Base-by-base conservation (phyloP, 2,888 invertebrate species). In the Deilephila elpenor region DNA sequence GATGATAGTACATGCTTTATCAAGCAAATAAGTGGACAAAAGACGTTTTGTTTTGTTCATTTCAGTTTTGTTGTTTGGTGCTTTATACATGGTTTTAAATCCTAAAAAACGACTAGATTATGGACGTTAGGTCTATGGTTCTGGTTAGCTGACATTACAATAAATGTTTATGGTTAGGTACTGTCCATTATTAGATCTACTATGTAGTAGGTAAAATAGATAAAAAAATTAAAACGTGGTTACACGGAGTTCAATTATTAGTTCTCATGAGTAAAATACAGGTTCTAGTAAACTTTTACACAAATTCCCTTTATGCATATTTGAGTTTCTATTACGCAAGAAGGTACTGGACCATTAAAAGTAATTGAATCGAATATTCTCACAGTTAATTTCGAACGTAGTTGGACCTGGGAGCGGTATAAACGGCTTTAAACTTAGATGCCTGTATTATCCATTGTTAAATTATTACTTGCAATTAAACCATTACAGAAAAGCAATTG, bases 321-420 rank as follows among this genome's bases (percentile, higher is more conserved):
- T 6, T 44, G 20, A 11, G n/a, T 56, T 56, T 6, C 56, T 56
- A 20, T 67, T 67, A 67, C 67, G 67, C 44, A 67, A 67, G 67
- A 67, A 51, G 44, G 44, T 25, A 51, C 67, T 25, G 51, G 17
- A 67, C 67, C 67, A 51, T 56, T 67, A 67, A 67, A 67, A 20
- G 19, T 51, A 25, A 67, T 67, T 67, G 25, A 67, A 51, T 25
- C 25, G 44, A 51, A 67, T 29, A 25, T 67, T 67, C 67, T 67
- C 67, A 67, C 67, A 67, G 67, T 67, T 67, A 67, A 67, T 51
- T 51, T 67, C 51, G 25, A 67, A 67, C 67, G 25, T 44, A 67
- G 44, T 67, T n/a, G 14, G 20, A 67, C 44, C 51, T 67, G 44
- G 5, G 44, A 67, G 67, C 67, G 67, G 67, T 25, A 17, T 11